Base-by-base conservation (phyloP, 2,113 vertebrate species). In the Bucco capensis region DNA sequence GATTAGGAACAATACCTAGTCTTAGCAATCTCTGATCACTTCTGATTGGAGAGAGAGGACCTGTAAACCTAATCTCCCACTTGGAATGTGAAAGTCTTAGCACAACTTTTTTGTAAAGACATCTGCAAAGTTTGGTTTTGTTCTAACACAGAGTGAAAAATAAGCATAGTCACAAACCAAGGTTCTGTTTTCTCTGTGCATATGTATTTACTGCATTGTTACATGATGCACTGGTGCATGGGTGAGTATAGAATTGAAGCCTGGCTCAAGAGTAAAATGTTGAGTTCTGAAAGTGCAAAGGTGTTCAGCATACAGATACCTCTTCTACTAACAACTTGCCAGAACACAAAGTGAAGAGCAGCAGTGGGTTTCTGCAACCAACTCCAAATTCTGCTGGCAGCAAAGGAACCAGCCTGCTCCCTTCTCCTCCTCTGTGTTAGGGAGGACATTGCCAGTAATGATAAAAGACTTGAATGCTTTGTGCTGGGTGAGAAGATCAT, bases 71-170 rank as follows among this genome's bases (percentile, higher is more conserved):
- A 21, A 44, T 88, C 28, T 92, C 89, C 61, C 42, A 51, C 76
- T 88, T 88, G 90, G 83, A 88, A 93, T 40, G 57, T 38, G 72
- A 80, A 92, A 76, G 47, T 15, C 40, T 73, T 44, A 64, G 60
- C 27, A 75, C 80, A 93, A 72, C 27, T 57, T 49, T 86, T 94
- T 69, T 58, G 33, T 72, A 69, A 86, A 96, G 70, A 88, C 83
- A 88, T 93, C 73, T 86, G 79, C 74, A 93, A 86, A 8, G 77
- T 88, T 57, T 83, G 47, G 50, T 83, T 95, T 88, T 30, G 38
- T 62, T 95, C 88, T 85, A 94, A 76, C 56, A 71, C 0, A 24
- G 50, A 93, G 22, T 44, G 65, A 86, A 53, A 92, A 93, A 31
- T 57, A 71, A 90, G 33, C 14, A 15, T 37, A 74, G 92, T 62